Percentiles rank a stretch among this genome's conserved stretches.
Evolutionary conservation across 2,113 vertebrate species (phyloP).

Genomic region (Myrmophylax atrothorax): DNA sequence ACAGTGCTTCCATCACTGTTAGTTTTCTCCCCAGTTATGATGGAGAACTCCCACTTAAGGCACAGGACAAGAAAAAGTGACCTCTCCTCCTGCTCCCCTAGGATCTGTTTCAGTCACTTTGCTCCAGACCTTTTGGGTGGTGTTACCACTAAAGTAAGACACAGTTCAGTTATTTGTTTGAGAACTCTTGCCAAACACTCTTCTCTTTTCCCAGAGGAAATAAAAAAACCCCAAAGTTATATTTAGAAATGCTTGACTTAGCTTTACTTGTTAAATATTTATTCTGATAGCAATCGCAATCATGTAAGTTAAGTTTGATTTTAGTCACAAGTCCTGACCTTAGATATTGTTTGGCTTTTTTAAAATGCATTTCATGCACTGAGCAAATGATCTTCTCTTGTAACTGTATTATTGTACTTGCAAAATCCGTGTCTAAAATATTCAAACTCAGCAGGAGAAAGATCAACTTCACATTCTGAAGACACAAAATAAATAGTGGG

Average conservation of each 20-base stretch:
- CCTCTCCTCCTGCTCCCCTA: background rate
- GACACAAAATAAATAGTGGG: background rate
- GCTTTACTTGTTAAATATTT: slow-evolving; percentile 11
- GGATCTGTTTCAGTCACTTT: background rate
- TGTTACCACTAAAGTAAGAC: background rate
- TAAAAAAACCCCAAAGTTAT: background rate
- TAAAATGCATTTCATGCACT: background rate
- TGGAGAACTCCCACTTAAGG: background rate
- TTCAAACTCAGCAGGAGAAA: background rate
- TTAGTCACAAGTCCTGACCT: background rate
- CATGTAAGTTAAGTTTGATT: background rate
- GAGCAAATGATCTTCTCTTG: background rate
- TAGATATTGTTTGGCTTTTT: background rate
- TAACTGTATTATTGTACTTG: background rate
- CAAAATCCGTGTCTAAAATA: background rate
- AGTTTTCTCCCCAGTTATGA: background rate
- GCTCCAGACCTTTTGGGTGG: background rate
- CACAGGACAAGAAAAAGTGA: background rate
- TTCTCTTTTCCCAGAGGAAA: background rate
- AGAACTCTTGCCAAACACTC: background rate
- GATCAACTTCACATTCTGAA: background rate
- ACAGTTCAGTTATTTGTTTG: background rate
- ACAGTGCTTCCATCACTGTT: background rate
- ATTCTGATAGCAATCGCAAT: background rate
- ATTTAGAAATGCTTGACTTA: background rate